phyloP scores from a whole-genome alignment of 2,113 vertebrate species.

The Saimiri boliviensis region DNA sequence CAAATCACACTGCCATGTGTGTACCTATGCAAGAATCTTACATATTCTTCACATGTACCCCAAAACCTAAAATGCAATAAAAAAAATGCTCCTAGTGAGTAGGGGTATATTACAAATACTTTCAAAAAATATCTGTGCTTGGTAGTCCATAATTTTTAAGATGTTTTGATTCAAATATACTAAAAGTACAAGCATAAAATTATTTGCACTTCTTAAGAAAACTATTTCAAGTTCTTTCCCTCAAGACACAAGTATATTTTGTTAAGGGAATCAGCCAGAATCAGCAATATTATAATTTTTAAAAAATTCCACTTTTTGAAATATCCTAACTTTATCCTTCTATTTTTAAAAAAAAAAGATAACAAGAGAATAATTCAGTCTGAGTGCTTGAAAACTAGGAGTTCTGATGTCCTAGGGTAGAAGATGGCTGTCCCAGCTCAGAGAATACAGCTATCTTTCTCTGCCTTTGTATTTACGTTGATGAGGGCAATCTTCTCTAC shows the following conservation, averaged over 20 bases:
- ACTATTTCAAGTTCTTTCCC: neutral
- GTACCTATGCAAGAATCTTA: too few species aligned
- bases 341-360: neutral
- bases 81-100: neutral
- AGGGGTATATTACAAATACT: neutral
- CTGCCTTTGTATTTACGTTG: neutral
- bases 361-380: neutral
- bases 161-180: neutral
- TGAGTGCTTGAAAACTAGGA: neutral
- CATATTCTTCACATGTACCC: too few species aligned
- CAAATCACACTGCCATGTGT: too few species aligned
- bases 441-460: neutral
- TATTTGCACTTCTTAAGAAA: neutral
- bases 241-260: neutral
- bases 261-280: neutral
- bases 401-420: neutral
- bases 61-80: too few species aligned
- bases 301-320: neutral
- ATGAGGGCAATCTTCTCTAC: neutral
- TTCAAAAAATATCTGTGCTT: neutral
- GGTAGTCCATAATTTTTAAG: neutral
- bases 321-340: neutral
- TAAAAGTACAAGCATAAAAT: neutral
- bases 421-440: neutral
- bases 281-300: neutral